Base-by-base conservation (phyloP, 2,888 invertebrate species). In the Apocheima hispidaria region DNA sequence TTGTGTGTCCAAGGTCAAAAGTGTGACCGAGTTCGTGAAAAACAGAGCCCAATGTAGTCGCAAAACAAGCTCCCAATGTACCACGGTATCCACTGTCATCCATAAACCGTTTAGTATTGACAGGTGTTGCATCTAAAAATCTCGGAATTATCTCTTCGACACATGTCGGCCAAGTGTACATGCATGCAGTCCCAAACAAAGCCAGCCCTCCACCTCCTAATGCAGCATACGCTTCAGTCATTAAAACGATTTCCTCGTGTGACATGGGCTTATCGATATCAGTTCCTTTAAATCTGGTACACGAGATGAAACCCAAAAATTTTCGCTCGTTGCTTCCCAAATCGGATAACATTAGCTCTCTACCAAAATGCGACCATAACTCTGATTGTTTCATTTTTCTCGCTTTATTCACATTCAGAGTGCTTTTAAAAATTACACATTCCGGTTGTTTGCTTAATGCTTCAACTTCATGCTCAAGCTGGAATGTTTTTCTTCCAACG, bases 21-120 rank as follows among this genome's bases (percentile, higher is more conserved):
- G 97, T 97, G 83, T 99, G 99, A 14, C 97, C 97, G 46, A 99
- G 93, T 93, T 99, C 99, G 84, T 99, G 99, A 38, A 98, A 95
- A 7, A 97, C 96, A 14, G 98, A 96, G 14, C 99, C 99, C 38
- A 99, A 88, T 16, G 98, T 98, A 5, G 98, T 98, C 14, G 98
- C 96, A 86, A 96, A 97, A 82, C 98, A 98, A 30, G 96, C 97
- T 63, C 97, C 97, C 73, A 95, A 94, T 0, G 97, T 98, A 35
- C 97, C 96, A 63, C 98, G 94, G 84, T 97, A 98, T 74, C 97
- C 97, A 85, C 98, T 98, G 79, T 98, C 98, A 87, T 99, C 98
- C 94, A 98, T 96, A 76, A 97, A 94, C 65, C 94, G 87, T 26
- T 90, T 92, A 44, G 94, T 93, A 84, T 98, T 96, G 21, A 99